Evolutionary conservation across 1,140 invertebrate species (phyloP).

Genomic region (Lamellibrachia luymesi): DNA sequence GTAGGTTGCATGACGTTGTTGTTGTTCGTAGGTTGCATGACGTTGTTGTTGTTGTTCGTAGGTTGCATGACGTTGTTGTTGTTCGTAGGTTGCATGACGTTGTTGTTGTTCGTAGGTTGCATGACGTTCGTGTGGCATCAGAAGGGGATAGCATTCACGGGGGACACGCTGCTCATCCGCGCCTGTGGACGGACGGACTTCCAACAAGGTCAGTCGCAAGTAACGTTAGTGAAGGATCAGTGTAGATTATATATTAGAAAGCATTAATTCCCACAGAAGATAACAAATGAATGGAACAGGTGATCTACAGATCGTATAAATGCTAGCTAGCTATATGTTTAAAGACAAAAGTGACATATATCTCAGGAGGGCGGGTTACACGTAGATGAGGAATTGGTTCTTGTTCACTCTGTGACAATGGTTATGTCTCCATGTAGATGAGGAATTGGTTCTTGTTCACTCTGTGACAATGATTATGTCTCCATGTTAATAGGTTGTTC

Average conservation of each 20-base stretch:
- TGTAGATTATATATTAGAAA: too few relatives aligned
- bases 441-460: not conserved
- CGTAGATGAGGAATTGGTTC: too few relatives aligned
- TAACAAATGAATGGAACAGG: too few relatives aligned
- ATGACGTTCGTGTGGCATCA: conserved; percentile 70
- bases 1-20: conserved; percentile 71
- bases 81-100: conserved; percentile 63
- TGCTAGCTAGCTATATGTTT: too few relatives aligned
- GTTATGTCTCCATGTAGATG: not conserved
- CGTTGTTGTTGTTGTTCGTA: conserved; percentile 61
- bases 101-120: conserved; percentile 58
- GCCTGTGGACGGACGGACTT: conserved; percentile 69
- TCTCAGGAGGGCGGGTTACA: too few relatives aligned
- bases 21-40: conserved; percentile 65
- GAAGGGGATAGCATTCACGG: conserved; percentile 86
- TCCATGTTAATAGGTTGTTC: conserved; percentile 53
- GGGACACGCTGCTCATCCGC: conserved; percentile 89
- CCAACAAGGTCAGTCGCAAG: conserved; percentile 58
- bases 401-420: not conserved
- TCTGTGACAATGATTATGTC: not conserved
- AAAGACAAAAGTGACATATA: too few relatives aligned
- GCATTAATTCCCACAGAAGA: too few relatives aligned
- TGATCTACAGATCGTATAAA: too few relatives aligned
- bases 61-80: conserved; percentile 75
- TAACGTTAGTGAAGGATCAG: too few relatives aligned